phyloP scores from a whole-genome alignment of 1,140 invertebrate species.

The Brachionus calyciflorus region DNA sequence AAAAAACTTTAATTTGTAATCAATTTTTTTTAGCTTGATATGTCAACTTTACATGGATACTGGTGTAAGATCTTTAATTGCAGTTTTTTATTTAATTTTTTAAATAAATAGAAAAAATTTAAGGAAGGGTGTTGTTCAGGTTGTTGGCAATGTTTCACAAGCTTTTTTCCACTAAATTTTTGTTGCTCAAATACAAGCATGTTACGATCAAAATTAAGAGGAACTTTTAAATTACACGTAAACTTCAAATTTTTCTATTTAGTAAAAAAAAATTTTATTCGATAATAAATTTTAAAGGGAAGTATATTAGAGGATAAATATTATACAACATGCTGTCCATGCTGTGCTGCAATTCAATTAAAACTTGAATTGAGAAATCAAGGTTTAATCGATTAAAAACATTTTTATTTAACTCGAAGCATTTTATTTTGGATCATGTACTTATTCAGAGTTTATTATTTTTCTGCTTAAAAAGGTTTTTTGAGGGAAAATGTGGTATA shows the following conservation, averaged over 20 bases:
- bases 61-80: no score
- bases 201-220: slow-evolving; percentile 28
- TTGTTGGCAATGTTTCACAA: slow-evolving; percentile 43
- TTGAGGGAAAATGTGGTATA: no score
- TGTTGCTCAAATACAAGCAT: slow-evolving; percentile 24
- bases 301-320: slow-evolving; percentile 6
- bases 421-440: no score
- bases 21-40: neutral
- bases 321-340: slow-evolving; percentile 19
- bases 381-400: neutral
- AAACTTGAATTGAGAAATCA: slow-evolving; percentile 10
- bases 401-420: neutral
- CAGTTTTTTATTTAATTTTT: neutral
- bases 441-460: no score
- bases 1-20: neutral
- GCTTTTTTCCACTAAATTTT: neutral
- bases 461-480: no score
- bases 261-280: neutral
- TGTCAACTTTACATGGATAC: slow-evolving; percentile 16
- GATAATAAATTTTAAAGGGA: neutral
- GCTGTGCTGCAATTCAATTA: slow-evolving; percentile 22
- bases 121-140: slow-evolving; percentile 27
- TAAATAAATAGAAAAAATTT: neutral
- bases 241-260: neutral
- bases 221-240: slow-evolving; percentile 30